Evolutionary conservation across 2,113 vertebrate species (phyloP).

Genomic region (Hippocampus zosterae): DNA sequence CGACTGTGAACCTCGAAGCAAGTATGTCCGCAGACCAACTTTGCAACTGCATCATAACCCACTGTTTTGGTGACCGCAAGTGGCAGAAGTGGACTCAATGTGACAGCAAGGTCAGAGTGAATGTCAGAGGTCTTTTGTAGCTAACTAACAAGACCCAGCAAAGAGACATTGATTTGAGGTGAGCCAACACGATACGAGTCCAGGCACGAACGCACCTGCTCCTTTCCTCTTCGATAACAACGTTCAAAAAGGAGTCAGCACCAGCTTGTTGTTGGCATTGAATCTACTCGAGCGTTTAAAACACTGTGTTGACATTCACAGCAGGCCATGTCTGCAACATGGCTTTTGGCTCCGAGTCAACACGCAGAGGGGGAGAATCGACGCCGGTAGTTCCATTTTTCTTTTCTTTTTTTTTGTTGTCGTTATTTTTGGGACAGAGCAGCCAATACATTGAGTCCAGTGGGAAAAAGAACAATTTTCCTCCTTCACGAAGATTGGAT

Average conservation of each 20-base stretch:
- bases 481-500: constrained; percentile 7
- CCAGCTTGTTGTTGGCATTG: constrained; percentile 4
- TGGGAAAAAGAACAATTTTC: not conserved
- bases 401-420: not conserved
- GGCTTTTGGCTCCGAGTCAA: not conserved
- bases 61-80: not conserved
- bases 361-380: not conserved
- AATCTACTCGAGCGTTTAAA: constrained; percentile 12
- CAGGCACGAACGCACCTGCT: constrained; percentile 24
- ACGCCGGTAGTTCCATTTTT: not conserved
- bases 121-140: constrained; percentile 32
- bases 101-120: constrained; percentile 14
- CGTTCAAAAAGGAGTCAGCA: constrained; percentile 15
- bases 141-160: constrained; percentile 26
- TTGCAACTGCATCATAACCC: not conserved
- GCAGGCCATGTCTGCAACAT: not conserved
- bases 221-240: constrained; percentile 18
- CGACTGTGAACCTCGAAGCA: constrained; percentile 7
- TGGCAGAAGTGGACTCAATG: not conserved
- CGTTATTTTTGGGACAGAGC: not conserved
- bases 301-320: constrained; percentile 5
- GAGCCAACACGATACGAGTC: constrained; percentile 36
- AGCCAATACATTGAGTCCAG: constrained; percentile 6
- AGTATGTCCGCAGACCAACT: constrained; percentile 4
- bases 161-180: constrained; percentile 45